A percentile compares a stretch with the other conserved stretches of the same genome.
Conservation (phyloP, 2,113 vertebrate species). For the human region DNA sequence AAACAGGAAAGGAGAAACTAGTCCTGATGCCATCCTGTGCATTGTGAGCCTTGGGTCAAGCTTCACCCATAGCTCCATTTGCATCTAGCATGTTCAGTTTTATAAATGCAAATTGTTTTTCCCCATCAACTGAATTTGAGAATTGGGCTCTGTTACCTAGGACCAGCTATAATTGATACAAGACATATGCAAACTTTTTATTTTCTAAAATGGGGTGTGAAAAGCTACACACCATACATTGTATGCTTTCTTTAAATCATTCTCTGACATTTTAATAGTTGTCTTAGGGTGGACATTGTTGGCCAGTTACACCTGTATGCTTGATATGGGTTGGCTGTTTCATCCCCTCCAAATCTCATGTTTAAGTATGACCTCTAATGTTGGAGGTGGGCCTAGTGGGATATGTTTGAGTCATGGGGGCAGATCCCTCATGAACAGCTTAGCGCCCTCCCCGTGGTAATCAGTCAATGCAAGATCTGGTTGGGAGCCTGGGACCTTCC, state of each 20-base stretch:
- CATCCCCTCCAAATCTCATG: no score
- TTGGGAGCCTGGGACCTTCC: no score
- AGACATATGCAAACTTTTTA: not conserved
- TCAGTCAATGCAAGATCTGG: no score
- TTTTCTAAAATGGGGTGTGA: constrained; percentile 13
- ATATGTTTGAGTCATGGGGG: no score
- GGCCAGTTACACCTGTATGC: not conserved
- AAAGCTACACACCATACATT: not conserved
- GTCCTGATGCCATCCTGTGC: not conserved
- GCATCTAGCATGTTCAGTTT: not conserved
- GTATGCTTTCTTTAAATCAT: not conserved
- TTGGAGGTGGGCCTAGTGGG: no score
- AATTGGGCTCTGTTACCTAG: not conserved
- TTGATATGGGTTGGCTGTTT: not conserved
- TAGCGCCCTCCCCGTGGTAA: no score
- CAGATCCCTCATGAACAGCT: no score
- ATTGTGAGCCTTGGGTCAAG: not conserved
- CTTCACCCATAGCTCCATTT: not conserved
- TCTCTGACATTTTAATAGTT: not conserved
- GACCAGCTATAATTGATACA: not conserved
- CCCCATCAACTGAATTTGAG: not conserved
- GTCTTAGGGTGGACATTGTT: not conserved
- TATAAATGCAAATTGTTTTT: not conserved
- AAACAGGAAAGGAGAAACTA: not conserved
- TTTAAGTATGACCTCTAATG: no score